Evolutionary conservation across 2,113 vertebrate genomes (phyloP), one percentile per base, ranked within the genome.

Genomic region (Oxyruncus cristatus): DNA sequence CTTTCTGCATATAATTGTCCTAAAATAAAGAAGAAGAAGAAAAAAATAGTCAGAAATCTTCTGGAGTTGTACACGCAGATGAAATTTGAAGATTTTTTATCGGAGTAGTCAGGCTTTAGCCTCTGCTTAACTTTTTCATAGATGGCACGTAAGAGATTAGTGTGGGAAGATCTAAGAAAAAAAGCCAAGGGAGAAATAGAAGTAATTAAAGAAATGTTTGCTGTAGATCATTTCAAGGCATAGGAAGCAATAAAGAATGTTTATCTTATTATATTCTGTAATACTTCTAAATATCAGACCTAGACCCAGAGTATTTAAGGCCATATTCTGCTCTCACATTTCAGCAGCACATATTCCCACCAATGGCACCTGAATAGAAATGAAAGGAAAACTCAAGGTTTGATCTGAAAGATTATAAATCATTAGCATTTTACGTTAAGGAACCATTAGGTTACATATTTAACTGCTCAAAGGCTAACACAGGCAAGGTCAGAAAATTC

Each of bases 1-100:
- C 91, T 97, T 95, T 82, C 98, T 98, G 92, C 99, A 99, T 94
- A 98, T 97, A 1, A 98, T 99, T 71, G 98, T 99, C 97, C 99
- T 99, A 96, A 87, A 98, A 96, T 91, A 94, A 83, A 97, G 88
- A 95, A 97, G 91, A 85, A 82, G 72, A 93, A 95, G 81, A 79
- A 89, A 62, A 67, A 46, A 65, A 81, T 12, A 91, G 95, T 97
- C 90, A 97, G 92, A 96, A 92, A 67, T 95, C 52, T 93, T 67
- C 80, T 74, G 53, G 61, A 95, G 59, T 35, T 73, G 49, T 73
- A 85, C 41, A 83, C 35, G 78, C 73, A 83, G 58, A 62, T 82
- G 41, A 88, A 87, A 88, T 79, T 16, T 83, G 68, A 76, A 61
- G 49, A 83, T 47, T 37, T 77, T 92, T 41, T 24, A 44, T 65